phyloP scores from a whole-genome alignment of 2,888 invertebrate species.

The Eristalis arbustorum region DNA sequence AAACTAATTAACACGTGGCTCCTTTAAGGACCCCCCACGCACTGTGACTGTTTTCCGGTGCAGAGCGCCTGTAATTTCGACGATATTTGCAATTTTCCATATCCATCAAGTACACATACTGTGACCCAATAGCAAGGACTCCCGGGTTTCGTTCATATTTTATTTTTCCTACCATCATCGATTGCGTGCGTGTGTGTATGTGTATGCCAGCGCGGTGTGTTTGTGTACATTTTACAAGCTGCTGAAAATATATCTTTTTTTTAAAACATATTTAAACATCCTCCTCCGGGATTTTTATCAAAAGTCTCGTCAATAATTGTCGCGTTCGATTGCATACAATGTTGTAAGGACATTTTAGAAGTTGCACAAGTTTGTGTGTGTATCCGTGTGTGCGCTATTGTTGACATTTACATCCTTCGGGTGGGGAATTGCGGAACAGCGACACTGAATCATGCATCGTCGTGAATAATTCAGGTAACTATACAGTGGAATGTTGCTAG shows the following conservation, averaged over 20 bases:
- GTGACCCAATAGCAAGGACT: slow-evolving; percentile 37
- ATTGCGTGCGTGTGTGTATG: slow-evolving; percentile 49
- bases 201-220: slow-evolving; percentile 42
- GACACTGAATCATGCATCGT: slow-evolving; percentile 11
- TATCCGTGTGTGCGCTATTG: slow-evolving; percentile 28
- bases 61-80: not conserved
- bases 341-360: not conserved
- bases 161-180: slow-evolving; percentile 54
- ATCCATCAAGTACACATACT: slow-evolving; percentile 34
- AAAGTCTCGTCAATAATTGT: not conserved
- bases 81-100: slow-evolving; percentile 42
- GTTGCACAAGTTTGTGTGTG: not conserved
- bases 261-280: not conserved
- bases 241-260: slow-evolving; percentile 1
- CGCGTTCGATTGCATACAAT: not conserved
- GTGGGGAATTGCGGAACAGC: not conserved
- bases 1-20: slow-evolving; percentile 7
- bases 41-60: not conserved
- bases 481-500: not conserved
- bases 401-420: slow-evolving; percentile 35
- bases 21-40: slow-evolving; percentile 33
- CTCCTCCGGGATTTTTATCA: too few relatives aligned
- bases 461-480: slow-evolving; percentile 50
- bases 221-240: slow-evolving; percentile 66
- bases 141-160: slow-evolving; percentile 50